A percentile compares a stretch with the other conserved stretches of the same genome.
These are phyloP conservation scores for Brachypterus glaber DNA, from an alignment of 2,888 invertebrate species.

Conservation along the genomic window DNA sequence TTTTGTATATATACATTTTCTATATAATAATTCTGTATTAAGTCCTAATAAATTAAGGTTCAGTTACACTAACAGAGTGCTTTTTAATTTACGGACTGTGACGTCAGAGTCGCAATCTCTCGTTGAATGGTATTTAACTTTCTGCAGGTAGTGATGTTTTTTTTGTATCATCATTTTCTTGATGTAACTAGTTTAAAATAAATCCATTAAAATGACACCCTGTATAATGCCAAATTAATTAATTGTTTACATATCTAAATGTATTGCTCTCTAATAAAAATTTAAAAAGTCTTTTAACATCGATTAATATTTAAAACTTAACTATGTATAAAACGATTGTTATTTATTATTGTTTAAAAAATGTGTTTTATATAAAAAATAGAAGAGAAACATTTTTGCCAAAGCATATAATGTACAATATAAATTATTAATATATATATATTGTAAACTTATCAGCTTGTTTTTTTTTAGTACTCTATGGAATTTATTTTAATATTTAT, in stretches of 20 bases:
- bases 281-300: too few species aligned
- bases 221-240: constrained; percentile 3
- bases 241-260: constrained; percentile 15
- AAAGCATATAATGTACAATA: constrained; percentile 22
- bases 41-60: too few species aligned
- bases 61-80: too few species aligned
- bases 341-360: constrained; percentile 18
- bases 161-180: too few species aligned
- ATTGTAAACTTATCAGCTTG: constrained; percentile 5
- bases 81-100: too few species aligned
- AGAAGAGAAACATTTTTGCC: constrained; percentile 20
- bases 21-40: too few species aligned
- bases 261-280: constrained; percentile 13
- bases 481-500: background rate
- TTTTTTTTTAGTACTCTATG: background rate
- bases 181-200: too few species aligned
- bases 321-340: constrained; percentile 7
- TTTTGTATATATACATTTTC: too few species aligned
- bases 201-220: constrained; percentile 5
- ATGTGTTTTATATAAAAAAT: constrained; percentile 17
- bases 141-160: too few species aligned
- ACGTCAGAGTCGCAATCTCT: too few species aligned
- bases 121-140: too few species aligned
- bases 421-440: constrained; percentile 15
- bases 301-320: constrained; percentile 13